Evolutionary conservation across 2,888 invertebrate genomes (phyloP).

Genomic region (Epinotia ramella): DNA sequence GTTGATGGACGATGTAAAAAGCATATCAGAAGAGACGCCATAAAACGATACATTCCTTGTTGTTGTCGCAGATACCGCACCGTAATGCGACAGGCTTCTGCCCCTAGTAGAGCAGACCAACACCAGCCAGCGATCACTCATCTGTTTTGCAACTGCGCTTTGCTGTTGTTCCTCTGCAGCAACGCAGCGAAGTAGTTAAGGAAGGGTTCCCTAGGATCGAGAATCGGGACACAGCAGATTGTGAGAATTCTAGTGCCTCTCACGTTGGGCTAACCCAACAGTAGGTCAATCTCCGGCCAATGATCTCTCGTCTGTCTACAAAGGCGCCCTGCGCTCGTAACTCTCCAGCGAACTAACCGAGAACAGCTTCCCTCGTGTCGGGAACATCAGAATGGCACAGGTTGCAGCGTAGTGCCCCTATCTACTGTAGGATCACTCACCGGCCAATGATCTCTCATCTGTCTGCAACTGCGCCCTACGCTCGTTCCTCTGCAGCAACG

Average conservation of each 20-base stretch:
- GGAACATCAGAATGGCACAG: conserved; percentile 86
- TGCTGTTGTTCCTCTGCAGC: conserved; percentile 92
- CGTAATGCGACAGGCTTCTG: conserved; percentile 67
- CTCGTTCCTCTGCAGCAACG: conserved; percentile 92
- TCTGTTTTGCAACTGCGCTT: conserved; percentile 96
- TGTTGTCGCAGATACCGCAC: conserved; percentile 82
- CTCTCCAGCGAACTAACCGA: no score
- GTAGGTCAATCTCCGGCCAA: no score
- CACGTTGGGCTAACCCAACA: no score
- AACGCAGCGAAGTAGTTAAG: conserved; percentile 92
- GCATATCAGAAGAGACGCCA: no score
- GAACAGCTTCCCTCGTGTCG: no score
- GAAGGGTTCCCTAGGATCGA: conserved; percentile 86
- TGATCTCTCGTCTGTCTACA: no score
- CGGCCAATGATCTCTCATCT: conserved; percentile 93
- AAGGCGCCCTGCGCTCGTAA: no score
- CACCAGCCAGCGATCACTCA: conserved; percentile 91
- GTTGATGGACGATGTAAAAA: no score
- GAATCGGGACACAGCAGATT: conserved; percentile 93
- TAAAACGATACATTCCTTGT: no score
- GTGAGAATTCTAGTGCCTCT: conserved; percentile 63
- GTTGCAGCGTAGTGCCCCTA: conserved; percentile 90
- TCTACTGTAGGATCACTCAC: conserved; percentile 67
- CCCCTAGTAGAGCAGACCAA: no score
- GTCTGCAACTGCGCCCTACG: conserved; percentile 96